Evolutionary conservation across 1,140 invertebrate genomes (phyloP), one percentile per base, ranked within the genome.

Genomic region (Spodoptera frugiperda): DNA sequence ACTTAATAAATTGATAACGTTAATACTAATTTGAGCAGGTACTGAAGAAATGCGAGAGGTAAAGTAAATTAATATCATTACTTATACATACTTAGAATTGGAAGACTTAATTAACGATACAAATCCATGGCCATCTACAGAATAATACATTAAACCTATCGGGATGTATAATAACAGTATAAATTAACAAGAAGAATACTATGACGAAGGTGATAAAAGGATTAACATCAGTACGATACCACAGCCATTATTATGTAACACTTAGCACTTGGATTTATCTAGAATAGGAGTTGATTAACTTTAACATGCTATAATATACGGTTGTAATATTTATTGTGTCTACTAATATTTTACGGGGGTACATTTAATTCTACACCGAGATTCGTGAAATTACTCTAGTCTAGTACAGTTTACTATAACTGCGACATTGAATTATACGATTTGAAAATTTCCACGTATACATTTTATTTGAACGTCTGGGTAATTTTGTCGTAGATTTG

Each of bases 171-270:
- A 79, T 88, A 84, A 85, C 55, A 90, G 82, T 81, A 63, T 68
- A 79, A 88, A 83, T 75, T 57, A 89, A 87, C 72, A 83, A 87
- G 82, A 87, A 86, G 80, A 88, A 73, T 77, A 85, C 78, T 89
- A 86, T 85, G 86, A 88, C 67, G 78, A 87, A 84, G 81, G 81
- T 85, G 84, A 91, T 88, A 89, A 88, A 74, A 91, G 90, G 85
- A 89, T 89, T 89, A 91, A 87, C 82, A 88, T 92, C 87, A 92
- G 89, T 92, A 87, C 88, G 82, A 90, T 90, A 90, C 92, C 92
- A 93, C 92, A 93, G 92, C 92, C 92, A 92, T 92, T 89, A 86
- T 89, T 85, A 91, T 89, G 78, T 89, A 90, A 89, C 84, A 89
- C 88, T 89, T 92, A 92, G 89, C 88, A 91, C 86, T 91, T 92